Base-by-base conservation (phyloP, 2,888 invertebrate species). In the Lasioglossum pauxillum region DNA sequence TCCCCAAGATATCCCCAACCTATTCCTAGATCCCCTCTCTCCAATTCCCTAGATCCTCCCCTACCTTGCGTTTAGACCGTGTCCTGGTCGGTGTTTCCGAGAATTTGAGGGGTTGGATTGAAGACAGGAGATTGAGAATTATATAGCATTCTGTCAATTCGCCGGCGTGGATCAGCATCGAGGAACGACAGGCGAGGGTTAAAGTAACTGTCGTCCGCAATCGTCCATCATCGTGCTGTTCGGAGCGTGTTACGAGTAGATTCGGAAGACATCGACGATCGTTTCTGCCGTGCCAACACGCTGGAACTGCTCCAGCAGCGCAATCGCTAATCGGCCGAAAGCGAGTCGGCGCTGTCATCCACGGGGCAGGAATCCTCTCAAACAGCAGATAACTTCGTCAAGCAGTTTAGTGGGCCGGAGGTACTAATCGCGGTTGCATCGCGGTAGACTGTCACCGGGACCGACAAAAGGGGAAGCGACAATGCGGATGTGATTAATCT, bases 401-500 rank as follows among this genome's bases (percentile, higher is more conserved):
- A 69, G 75, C 80, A 81, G 80, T 80, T 69, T 67, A 72, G 74
- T 73, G 67, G 72, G 69, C 53, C 72, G 14, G 60, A 35, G 74
- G 64, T 69, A 81, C 76, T 82, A 88, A 90, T 90, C 89, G 85
- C 78, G 85, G 79, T 78, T 80, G 79, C 80, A 83, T 81, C 79
- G 81, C 44, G 82, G 80, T 64, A 78, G 77, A 71, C 75, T 78
- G 83, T 78, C 81, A 71, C 67, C 73, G 78, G n/a, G 46, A 38
- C 41, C 74, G 83, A 80, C 84, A 83, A 84, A 80, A 87, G 78
- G 81, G 78, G 49, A 41, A 75, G 75, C 60, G 69, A 90, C 86
- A 90, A 90, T 86, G 78, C 82, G 84, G 89, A 87, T 81, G 83
- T 80, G 89, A 90, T 89, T 90, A 90, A 86, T 89, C 83, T 75